A percentile compares a stretch with the other conserved stretches of the same genome.
These are phyloP conservation scores for Drosophila putrida DNA, from an alignment of 2,888 invertebrate genomes.

Conservation along the genomic window DNA sequence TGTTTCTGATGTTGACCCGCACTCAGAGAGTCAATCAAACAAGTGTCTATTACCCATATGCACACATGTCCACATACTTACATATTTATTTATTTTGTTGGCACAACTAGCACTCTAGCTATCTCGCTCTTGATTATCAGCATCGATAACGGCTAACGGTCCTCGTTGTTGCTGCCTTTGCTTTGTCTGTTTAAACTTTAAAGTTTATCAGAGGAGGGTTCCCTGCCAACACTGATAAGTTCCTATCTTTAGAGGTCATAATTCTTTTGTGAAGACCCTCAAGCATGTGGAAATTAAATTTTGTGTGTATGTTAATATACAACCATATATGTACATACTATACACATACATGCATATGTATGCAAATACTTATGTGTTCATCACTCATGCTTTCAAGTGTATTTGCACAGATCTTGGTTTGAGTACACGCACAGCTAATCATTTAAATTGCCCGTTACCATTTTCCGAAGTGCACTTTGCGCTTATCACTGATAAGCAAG, in stretches of 20 bases:
- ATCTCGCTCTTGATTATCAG: slow-evolving; percentile 37
- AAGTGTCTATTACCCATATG: slow-evolving; percentile 61
- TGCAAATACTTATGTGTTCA: not conserved
- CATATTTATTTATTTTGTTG: slow-evolving; percentile 35
- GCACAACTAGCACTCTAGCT: slow-evolving; percentile 40
- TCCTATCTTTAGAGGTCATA: slow-evolving; percentile 61
- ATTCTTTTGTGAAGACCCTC: slow-evolving; percentile 43
- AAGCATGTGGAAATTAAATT: slow-evolving; percentile 25
- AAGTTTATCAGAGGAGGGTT: slow-evolving; percentile 42
- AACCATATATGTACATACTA: not conserved
- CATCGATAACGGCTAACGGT: slow-evolving; percentile 42
- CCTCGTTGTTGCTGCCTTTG: slow-evolving; percentile 8
- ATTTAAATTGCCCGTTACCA: slow-evolving; percentile 26
- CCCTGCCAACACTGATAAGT: slow-evolving; percentile 47
- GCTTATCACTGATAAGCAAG: slow-evolving; percentile 29
- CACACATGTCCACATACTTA: slow-evolving; percentile 5
- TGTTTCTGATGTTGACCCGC: slow-evolving; percentile 41
- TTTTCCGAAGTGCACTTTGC: slow-evolving; percentile 31
- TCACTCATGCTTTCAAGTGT: slow-evolving; percentile 4
- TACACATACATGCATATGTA: not conserved
- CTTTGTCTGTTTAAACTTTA: slow-evolving; percentile 32
- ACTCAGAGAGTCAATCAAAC: slow-evolving; percentile 61
- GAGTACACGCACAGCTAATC: slow-evolving; percentile 20
- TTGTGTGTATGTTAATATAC: not conserved
- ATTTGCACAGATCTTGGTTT: slow-evolving; percentile 12